These are phyloP conservation scores for Thumatha senex DNA, from an alignment of 2,888 invertebrate genomes.

Conservation along the genomic window DNA sequence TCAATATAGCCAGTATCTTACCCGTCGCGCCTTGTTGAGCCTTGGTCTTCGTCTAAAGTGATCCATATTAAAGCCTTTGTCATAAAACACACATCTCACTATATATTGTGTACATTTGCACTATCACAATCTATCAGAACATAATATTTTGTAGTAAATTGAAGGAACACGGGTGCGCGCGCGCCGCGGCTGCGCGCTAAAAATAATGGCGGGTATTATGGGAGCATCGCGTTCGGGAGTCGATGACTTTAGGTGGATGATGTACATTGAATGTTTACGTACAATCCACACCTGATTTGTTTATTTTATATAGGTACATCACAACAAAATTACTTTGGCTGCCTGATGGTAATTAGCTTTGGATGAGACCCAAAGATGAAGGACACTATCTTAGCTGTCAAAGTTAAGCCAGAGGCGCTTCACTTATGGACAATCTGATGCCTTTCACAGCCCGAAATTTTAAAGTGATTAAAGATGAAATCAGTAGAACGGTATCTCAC, in stretches of 20 bases:
- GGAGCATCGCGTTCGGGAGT: constrained; percentile 26
- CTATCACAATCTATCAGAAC: constrained; percentile 38
- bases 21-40: constrained; percentile 50
- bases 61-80: constrained; percentile 70
- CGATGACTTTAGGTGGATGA: constrained; percentile 21
- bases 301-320: background rate
- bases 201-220: constrained; percentile 59
- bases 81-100: constrained; percentile 72
- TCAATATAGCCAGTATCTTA: constrained; percentile 49
- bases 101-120: constrained; percentile 36
- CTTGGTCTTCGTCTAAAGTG: constrained; percentile 69
- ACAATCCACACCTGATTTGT: background rate
- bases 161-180: constrained; percentile 33
- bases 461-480: no score
- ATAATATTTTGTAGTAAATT: constrained; percentile 32
- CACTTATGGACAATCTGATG: no score
- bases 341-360: no score
- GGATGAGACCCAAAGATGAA: no score
- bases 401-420: no score
- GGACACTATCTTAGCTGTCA: no score
- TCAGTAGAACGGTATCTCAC: no score
- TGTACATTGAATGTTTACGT: constrained; percentile 28
- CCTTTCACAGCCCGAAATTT: no score
- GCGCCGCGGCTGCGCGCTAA: constrained; percentile 67
- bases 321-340: no score